These are phyloP conservation scores for Chelon auratus DNA, from an alignment of 2,797 vertebrate species.

Conservation along the genomic window DNA sequence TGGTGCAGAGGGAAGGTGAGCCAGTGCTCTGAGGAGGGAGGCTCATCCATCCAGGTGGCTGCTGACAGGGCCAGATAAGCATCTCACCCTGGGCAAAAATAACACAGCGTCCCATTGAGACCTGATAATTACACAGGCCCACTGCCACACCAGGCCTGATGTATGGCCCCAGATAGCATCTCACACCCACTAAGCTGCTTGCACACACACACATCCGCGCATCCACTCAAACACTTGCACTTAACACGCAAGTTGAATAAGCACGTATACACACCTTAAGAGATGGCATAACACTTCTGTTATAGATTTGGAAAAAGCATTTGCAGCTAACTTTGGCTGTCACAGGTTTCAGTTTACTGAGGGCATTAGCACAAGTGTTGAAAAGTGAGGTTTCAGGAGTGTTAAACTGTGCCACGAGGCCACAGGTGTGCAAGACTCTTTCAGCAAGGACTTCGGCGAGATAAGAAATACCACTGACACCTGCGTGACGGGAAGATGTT, in stretches of 20 bases:
- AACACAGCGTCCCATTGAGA: slow-evolving; percentile 86
- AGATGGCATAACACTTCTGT: slow-evolving; percentile 44
- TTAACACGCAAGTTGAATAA: slow-evolving; percentile 62
- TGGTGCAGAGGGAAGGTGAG: slow-evolving; percentile 75
- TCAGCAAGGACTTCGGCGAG: slow-evolving; percentile 66
- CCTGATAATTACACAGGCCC: slow-evolving; percentile 83
- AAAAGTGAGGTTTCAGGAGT: slow-evolving; percentile 36
- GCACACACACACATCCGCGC: slow-evolving; percentile 45
- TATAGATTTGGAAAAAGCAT: slow-evolving; percentile 54
- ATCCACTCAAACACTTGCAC: slow-evolving; percentile 64
- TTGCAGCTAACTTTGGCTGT: slow-evolving; percentile 39
- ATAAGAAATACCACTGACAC: slow-evolving; percentile 72
- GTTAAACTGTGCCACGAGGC: slow-evolving; percentile 8
- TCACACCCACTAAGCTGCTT: slow-evolving; percentile 71
- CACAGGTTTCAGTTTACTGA: slow-evolving; percentile 37
- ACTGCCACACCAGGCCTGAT: slow-evolving; percentile 80
- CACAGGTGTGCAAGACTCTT: slow-evolving; percentile 50
- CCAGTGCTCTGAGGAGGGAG: slow-evolving; percentile 53
- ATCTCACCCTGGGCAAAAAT: slow-evolving; percentile 86
- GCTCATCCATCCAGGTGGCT: slow-evolving; percentile 85
- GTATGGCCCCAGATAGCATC: slow-evolving; percentile 85
- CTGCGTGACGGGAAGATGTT: slow-evolving; percentile 51
- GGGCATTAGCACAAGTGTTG: slow-evolving; percentile 8
- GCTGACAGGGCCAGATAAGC: slow-evolving; percentile 83
- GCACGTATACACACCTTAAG: slow-evolving; percentile 28